Base-by-base conservation (phyloP, 2,888 invertebrate genomes). In the Eristalis tenax region DNA sequence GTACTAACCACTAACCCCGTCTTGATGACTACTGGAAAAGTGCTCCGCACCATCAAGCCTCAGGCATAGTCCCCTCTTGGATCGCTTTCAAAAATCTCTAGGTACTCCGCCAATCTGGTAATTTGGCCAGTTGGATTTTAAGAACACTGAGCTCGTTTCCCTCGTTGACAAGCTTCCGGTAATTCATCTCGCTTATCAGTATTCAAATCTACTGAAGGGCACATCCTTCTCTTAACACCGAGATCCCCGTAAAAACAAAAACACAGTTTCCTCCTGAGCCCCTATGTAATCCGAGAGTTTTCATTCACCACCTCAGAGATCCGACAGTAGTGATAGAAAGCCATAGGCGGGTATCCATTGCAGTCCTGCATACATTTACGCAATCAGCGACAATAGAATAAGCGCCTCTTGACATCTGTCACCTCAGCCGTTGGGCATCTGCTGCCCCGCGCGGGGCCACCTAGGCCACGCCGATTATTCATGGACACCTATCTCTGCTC, bases 361-460 rank as follows among this genome's bases (percentile, higher is more conserved):
- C 50, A n/a, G 50, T 18, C 18, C 50, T 50, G 50, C 50, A 50
- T 50, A 50, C 18, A 50, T 18, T 50, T 18, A 50, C 50, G 18
- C 18, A 38, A 57, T n/a, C 50, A 22, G 18, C 13, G 6, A 22
- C 11, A 68, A 68, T 66, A 43, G 56, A n/a, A 18, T 83, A 70
- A 79, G 86, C 86, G 86, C 86, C 86, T 71, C 86, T 79, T 81
- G 82, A 85, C 85, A 85, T 77, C 85, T 82, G 82, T 50, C 81
- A 23, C 35, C 57, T 10, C 38, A 23, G 15, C 13, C 28, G 26
- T 64, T 57, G 66, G 74, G 74, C 83, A 84, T 84, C 83, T 84
- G 83, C 79, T 8, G 78, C 43, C 63, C 26, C 2, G 8, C 32
- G 32, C 32, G 32, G 5, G 18, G 40, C 15, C n/a, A 43, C 15